Percentiles rank a stretch among this genome's conserved stretches.
Evolutionary conservation across 2,888 invertebrate species (phyloP).

Genomic region (Arrhopalites spinosus): DNA sequence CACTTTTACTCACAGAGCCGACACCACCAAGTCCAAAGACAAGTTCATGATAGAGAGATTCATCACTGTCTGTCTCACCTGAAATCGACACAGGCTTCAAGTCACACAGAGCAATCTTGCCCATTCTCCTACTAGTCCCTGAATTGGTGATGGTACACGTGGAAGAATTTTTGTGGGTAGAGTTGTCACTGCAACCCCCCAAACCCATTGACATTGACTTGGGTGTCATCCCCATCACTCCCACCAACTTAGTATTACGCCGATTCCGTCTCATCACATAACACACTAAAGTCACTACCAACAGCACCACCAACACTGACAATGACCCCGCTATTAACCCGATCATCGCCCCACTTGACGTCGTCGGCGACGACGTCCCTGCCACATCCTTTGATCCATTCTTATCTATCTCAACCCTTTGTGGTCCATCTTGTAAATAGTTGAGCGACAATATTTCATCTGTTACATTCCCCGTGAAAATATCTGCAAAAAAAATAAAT

Average conservation of each 20-base stretch:
- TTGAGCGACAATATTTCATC: constrained; percentile 67
- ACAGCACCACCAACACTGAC: constrained; percentile 69
- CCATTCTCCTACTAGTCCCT: constrained; percentile 12
- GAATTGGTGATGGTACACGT: not conserved
- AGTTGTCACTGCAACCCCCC: constrained; percentile 38
- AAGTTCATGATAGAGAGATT: constrained; percentile 55
- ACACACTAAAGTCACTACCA: constrained; percentile 67
- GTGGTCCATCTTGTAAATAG: constrained; percentile 63
- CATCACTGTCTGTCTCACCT: constrained; percentile 55
- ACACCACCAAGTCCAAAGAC: constrained; percentile 50
- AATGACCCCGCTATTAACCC: constrained; percentile 71
- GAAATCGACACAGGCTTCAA: constrained; percentile 55
- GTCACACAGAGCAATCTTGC: constrained; percentile 55
- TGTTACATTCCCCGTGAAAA: constrained; percentile 63
- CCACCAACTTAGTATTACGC: constrained; percentile 65
- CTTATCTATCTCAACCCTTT: constrained; percentile 16
- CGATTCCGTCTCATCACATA: constrained; percentile 70
- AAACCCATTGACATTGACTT: constrained; percentile 55
- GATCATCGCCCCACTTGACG: constrained; percentile 65
- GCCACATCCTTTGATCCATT: constrained; percentile 29
- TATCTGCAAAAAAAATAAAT: constrained; percentile 44
- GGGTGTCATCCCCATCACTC: constrained; percentile 55
- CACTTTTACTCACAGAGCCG: constrained; percentile 10
- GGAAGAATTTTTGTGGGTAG: not conserved
- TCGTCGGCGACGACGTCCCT: constrained; percentile 61